phyloP scores from a whole-genome alignment of 1,140 invertebrate species.

The Philopotamus ludificatus region DNA sequence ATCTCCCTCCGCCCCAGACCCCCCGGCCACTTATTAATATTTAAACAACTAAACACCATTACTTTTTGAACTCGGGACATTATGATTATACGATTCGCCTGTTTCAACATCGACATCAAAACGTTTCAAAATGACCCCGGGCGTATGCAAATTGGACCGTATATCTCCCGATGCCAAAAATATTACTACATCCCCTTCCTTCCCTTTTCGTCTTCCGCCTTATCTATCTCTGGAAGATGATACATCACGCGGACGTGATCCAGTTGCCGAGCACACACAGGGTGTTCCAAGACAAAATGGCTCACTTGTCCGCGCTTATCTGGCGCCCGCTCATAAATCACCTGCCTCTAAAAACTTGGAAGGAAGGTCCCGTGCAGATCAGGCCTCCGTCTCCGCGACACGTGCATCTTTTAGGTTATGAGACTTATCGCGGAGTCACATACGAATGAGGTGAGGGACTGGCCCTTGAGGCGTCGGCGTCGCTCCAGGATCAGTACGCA shows the following conservation, averaged over 20 bases:
- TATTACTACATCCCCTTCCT: background rate
- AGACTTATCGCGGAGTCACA: no score
- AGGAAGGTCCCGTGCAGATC: background rate
- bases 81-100: no score
- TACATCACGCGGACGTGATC: background rate
- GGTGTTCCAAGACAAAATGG: background rate
- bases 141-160: background rate
- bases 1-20: background rate
- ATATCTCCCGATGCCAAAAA: background rate
- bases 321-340: background rate
- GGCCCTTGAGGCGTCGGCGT: no score
- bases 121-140: no score
- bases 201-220: no score
- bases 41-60: no score
- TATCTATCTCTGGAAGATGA: slow-evolving; percentile 6
- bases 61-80: no score
- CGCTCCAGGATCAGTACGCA: no score
- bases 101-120: no score
- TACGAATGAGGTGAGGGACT: no score
- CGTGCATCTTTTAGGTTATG: no score
- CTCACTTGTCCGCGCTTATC: slow-evolving; percentile 9
- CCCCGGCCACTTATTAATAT: background rate
- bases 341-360: background rate
- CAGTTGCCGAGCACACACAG: background rate
- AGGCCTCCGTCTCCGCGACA: background rate